Base-by-base conservation (phyloP, 2,888 invertebrate species). In the Epinotia demarniana region DNA sequence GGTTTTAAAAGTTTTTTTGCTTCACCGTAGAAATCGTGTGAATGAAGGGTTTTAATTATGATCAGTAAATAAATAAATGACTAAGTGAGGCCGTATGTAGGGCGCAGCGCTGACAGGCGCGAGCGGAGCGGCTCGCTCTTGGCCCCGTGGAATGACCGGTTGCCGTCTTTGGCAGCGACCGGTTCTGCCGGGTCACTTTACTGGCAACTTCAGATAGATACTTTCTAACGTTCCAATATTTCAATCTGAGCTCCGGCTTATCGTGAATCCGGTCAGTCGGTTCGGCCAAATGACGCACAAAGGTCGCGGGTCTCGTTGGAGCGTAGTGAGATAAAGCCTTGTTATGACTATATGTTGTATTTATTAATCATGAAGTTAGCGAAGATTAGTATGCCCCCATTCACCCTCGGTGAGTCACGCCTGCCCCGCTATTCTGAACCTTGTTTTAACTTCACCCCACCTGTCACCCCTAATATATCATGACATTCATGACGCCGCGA, bases 81-180 rank as follows among this genome's bases (percentile, higher is more conserved):
- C 82, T 82, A 82, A 86, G 84, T 80, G 82, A 84, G 81, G 79
- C 81, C 82, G 84, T 87, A 91, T 87, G 90, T 92, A 91, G 92
- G 90, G 86, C 83, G 84, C 78, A 78, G 78, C 78, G 82, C 84
- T 81, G 83, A 80, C 83, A 78, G 77, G 78, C 78, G 79, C 78
- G 76, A 79, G 80, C 81, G 81, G 76, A 79, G 80, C 81, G 81
- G 80, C 82, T 83, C 86, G 87, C 85, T 87, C 87, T 89, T 90
- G 92, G 89, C 92, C 93, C 90, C 90, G 89, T 89, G 90, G 86
- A 84, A 84, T 84, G 87, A 89, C 89, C 90, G 89, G 92, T 89
- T 90, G 82, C 92, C 93, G 89, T 93, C 90, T 92, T 92, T 89
- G 92, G 88, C 79, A 82, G 83, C 85, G 87, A 93, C 93, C 92